phyloP scores from a whole-genome alignment of 2,888 invertebrate species.

The Rugalucina vietnamica region DNA sequence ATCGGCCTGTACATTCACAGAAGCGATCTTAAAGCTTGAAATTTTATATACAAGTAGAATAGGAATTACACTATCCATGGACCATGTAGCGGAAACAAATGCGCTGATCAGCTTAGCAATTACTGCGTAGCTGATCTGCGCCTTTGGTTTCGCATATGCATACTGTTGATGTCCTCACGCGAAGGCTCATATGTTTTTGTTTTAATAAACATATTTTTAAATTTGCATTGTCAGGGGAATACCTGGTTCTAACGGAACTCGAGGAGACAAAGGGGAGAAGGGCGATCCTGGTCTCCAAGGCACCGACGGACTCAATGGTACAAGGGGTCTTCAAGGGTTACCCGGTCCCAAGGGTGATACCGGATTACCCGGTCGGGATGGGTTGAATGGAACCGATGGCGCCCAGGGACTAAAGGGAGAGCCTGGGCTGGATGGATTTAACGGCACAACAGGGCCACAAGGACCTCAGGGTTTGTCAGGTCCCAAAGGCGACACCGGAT shows the following conservation, averaged over 20 bases:
- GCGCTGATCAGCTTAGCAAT: no score
- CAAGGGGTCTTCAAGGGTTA: not conserved
- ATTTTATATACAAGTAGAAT: no score
- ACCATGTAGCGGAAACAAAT: no score
- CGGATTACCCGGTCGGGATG: slow-evolving; percentile 5
- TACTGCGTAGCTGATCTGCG: no score
- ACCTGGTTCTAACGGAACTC: not conserved
- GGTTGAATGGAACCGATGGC: slow-evolving; percentile 17
- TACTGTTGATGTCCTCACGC: no score
- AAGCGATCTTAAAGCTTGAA: no score
- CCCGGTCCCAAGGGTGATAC: slow-evolving; percentile 1
- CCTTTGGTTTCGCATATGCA: no score
- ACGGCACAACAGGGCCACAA: slow-evolving; percentile 13
- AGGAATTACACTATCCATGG: no score
- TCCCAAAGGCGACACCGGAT: not conserved
- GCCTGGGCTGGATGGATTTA: not conserved
- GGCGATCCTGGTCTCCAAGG: slow-evolving; percentile 26
- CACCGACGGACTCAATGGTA: slow-evolving; percentile 27
- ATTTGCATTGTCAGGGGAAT: no score
- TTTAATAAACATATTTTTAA: no score
- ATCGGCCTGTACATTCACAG: no score
- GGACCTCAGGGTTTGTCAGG: slow-evolving; percentile 4
- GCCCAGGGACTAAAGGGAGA: not conserved
- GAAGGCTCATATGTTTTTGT: no score
- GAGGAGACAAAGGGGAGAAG: slow-evolving; percentile 14